Percentiles rank a stretch among this genome's conserved stretches.
phyloP scores from a whole-genome alignment of 92 coral and sea anemone species.

The Heteractis magnifica region DNA sequence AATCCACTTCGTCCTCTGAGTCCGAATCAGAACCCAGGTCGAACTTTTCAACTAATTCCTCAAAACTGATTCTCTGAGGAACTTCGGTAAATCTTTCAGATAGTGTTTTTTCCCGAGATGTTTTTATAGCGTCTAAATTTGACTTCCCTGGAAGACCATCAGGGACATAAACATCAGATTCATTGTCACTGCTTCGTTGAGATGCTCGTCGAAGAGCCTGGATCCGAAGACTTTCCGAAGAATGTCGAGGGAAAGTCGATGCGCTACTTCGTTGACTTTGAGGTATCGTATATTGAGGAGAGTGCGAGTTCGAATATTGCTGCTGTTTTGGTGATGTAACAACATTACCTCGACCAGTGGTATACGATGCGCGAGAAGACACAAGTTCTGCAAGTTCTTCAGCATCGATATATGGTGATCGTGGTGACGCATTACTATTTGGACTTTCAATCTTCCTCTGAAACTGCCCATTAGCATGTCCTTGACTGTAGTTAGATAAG shows the following conservation, averaged over 20 bases:
- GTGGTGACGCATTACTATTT: not conserved
- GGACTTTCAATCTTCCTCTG: not conserved
- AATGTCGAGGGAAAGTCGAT: slow-evolving; percentile 15
- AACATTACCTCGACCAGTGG: not conserved
- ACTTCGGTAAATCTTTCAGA: slow-evolving; percentile 51
- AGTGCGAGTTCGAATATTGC: not conserved
- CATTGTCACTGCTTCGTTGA: slow-evolving; percentile 45
- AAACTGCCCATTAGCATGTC: slow-evolving; percentile 14
- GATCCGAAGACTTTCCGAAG: slow-evolving; percentile 38
- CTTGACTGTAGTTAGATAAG: slow-evolving; percentile 27
- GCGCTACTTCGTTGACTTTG: not conserved
- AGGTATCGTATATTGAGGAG: not conserved
- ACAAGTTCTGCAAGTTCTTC: slow-evolving; percentile 15
- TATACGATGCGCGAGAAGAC: slow-evolving; percentile 10
- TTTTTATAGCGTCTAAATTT: slow-evolving; percentile 5
- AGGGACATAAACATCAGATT: slow-evolving; percentile 40
- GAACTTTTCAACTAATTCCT: slow-evolving; percentile 19
- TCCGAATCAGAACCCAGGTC: slow-evolving; percentile 21
- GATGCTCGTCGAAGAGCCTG: slow-evolving; percentile 49
- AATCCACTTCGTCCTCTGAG: slow-evolving; percentile 14
- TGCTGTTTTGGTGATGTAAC: slow-evolving; percentile 5
- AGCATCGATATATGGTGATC: slow-evolving; percentile 16
- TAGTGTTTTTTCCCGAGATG: slow-evolving; percentile 16
- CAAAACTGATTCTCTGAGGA: slow-evolving; percentile 23
- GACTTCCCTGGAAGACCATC: slow-evolving; percentile 20